A percentile compares a stretch with the other conserved stretches of the same genome.
Conservation (phyloP, 2,888 invertebrate species). For the Geophilus truncorum region DNA sequence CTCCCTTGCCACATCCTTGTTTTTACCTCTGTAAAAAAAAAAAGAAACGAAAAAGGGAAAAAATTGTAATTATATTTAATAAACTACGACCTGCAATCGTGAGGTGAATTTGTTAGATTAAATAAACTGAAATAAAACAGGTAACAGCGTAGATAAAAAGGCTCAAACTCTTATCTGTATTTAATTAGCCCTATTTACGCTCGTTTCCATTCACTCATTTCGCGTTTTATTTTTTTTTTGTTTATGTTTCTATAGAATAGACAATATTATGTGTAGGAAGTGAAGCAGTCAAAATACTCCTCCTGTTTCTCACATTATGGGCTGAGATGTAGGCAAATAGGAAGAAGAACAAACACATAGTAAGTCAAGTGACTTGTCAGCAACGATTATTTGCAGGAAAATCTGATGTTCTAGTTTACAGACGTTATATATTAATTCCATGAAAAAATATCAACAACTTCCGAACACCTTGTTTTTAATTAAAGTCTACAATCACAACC, state of each 20-base stretch:
- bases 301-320: neutral
- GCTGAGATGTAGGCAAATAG: neutral
- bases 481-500: neutral
- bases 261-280: neutral
- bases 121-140: neutral
- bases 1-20: slow-evolving; percentile 7
- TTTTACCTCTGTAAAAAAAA: neutral
- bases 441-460: no score
- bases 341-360: slow-evolving; percentile 1
- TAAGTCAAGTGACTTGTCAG: slow-evolving; percentile 13
- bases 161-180: neutral
- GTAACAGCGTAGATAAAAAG: no score
- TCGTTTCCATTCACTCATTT: neutral
- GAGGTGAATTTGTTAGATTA: neutral
- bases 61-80: slow-evolving; percentile 18
- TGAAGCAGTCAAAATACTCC: neutral
- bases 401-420: slow-evolving; percentile 17
- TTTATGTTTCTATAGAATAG: neutral
- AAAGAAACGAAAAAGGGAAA: neutral
- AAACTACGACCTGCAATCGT: neutral
- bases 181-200: neutral
- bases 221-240: neutral
- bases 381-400: neutral
- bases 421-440: neutral
- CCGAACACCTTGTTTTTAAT: neutral